Conservation (phyloP, 2,797 vertebrate genomes). For the Ispidina lecontei region DNA sequence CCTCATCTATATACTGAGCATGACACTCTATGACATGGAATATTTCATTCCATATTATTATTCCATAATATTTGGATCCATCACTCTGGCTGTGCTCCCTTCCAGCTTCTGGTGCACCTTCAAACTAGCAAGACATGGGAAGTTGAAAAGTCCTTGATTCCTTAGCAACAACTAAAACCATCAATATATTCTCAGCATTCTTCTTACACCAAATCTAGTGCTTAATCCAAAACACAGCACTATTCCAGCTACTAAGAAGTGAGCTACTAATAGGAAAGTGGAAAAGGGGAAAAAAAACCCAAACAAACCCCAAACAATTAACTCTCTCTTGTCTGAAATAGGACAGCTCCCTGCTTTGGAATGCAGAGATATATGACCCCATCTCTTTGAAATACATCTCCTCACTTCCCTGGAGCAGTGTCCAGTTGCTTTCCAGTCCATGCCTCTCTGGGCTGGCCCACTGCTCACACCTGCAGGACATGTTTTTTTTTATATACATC, state of each 20-base stretch:
- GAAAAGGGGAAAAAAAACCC: not conserved
- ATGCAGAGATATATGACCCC: not conserved
- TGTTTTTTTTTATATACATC: not conserved
- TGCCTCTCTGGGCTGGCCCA: not conserved
- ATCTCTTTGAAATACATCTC: not conserved
- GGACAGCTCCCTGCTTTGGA: not conserved
- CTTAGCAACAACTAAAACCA: not conserved
- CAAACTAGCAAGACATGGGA: not conserved
- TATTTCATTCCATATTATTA: too few species aligned
- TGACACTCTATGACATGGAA: too few species aligned
- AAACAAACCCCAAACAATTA: too few species aligned
- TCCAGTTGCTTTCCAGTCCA: not conserved
- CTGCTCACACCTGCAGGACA: accelerated
- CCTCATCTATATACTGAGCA: not conserved
- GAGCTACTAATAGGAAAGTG: not conserved
- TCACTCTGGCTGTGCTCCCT: not conserved
- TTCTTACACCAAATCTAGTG: not conserved
- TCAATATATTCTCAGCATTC: not conserved
- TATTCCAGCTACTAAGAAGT: not conserved
- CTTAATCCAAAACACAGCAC: not conserved
- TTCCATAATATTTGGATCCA: too few species aligned
- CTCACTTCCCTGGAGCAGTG: not conserved
- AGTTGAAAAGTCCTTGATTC: not conserved
- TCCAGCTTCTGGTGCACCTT: not conserved
- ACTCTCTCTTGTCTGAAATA: not conserved